phyloP scores from a whole-genome alignment of 2,888 invertebrate genomes.

The Dusona sp. region DNA sequence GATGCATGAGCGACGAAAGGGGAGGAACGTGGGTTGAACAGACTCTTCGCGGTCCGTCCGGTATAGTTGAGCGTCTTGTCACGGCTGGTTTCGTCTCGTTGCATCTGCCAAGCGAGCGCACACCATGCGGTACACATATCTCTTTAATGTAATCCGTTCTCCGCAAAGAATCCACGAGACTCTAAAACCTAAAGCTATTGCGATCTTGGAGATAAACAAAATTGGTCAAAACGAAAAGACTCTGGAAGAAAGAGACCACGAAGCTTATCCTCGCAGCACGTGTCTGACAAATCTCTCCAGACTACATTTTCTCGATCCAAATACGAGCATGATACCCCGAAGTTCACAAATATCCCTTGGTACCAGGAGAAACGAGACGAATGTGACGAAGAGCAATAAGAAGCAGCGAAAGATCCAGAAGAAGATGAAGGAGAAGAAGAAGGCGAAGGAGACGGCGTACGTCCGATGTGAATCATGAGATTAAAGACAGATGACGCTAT shows the following conservation, averaged over 20 bases:
- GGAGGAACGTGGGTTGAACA: constrained; percentile 50
- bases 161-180: not conserved
- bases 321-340: constrained; percentile 29
- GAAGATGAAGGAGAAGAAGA: constrained; percentile 24
- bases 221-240: constrained; percentile 5
- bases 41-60: constrained; percentile 61
- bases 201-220: constrained; percentile 12
- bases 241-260: not conserved
- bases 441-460: constrained; percentile 10
- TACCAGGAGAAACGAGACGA: constrained; percentile 39
- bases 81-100: constrained; percentile 60
- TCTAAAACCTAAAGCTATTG: not conserved
- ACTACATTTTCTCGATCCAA: constrained; percentile 40
- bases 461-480: constrained; percentile 64
- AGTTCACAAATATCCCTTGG: constrained; percentile 45
- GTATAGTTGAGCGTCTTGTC: constrained; percentile 37
- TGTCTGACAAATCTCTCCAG: constrained; percentile 12
- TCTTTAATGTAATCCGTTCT: constrained; percentile 12
- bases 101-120: constrained; percentile 60
- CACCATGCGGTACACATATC: constrained; percentile 24
- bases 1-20: not conserved
- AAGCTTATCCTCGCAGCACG: not conserved
- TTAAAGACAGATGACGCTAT: constrained; percentile 59
- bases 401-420: constrained; percentile 30
- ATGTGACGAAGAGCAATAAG: constrained; percentile 51